Conservation (phyloP, 2,888 invertebrate species). For the Druceiella hillmani region DNA sequence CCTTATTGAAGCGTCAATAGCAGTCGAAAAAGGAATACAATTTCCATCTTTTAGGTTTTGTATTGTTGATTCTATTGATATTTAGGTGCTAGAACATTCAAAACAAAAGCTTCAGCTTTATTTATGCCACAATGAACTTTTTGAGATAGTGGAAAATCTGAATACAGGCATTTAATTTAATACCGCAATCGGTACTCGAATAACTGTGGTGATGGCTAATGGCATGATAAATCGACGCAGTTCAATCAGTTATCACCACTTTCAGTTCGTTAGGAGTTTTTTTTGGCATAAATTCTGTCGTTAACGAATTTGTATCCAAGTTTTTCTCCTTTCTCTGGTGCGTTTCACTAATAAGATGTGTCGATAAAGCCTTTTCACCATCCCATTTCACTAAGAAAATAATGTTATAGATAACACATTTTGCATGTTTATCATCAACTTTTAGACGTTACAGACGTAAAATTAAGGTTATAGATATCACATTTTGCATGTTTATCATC, state of each 20-base stretch:
- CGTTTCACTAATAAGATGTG: constrained; percentile 11
- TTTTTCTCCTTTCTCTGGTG: constrained; percentile 10
- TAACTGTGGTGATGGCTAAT: too few relatives aligned
- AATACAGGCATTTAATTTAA: constrained; percentile 2
- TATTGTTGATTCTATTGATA: constrained; percentile 7
- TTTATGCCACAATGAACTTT: constrained; percentile 8
- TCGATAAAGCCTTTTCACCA: constrained; percentile 11
- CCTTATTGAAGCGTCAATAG: constrained; percentile 10
- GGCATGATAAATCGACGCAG: too few relatives aligned
- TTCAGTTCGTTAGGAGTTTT: constrained; percentile 9
- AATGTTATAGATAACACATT: background rate
- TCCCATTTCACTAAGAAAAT: constrained; percentile 10
- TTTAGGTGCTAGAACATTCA: constrained; percentile 6
- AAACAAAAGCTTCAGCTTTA: constrained; percentile 8
- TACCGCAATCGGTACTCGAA: too few relatives aligned
- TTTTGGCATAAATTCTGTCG: constrained; percentile 8
- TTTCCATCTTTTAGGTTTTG: constrained; percentile 8
- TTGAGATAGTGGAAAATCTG: constrained; percentile 7
- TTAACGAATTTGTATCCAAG: constrained; percentile 8
- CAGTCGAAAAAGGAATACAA: constrained; percentile 9
- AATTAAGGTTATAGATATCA: too few relatives aligned
- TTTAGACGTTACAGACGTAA: too few relatives aligned
- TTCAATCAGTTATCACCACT: constrained; percentile 9
- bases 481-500: too few relatives aligned
- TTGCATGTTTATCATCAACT: too few relatives aligned